Conservation (phyloP, 1,140 invertebrate species). For the Drosophila albomicans region DNA sequence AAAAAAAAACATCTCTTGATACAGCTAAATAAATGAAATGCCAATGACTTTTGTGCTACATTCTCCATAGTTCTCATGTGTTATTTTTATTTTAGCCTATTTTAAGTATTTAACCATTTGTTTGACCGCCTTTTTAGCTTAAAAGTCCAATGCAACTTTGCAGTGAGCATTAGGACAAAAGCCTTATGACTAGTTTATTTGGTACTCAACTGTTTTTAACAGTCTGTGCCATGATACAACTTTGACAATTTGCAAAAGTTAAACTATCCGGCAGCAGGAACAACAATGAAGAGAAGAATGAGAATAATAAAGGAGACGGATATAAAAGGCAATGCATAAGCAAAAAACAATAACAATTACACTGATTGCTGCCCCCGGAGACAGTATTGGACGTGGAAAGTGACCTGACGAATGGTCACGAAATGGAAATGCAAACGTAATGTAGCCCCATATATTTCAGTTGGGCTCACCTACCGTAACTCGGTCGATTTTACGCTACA, state of each 20-base stretch:
- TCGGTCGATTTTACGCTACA: constrained; percentile 33
- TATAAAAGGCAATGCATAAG: constrained; percentile 23
- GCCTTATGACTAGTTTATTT: no score
- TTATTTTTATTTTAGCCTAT: no score
- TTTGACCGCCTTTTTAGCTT: no score
- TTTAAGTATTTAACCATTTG: no score
- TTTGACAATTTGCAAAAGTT: constrained; percentile 69
- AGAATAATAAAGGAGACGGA: constrained; percentile 47
- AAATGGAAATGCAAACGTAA: constrained; percentile 54
- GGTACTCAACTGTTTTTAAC: constrained; percentile 51
- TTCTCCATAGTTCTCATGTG: no score
- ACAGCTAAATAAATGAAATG: no score
- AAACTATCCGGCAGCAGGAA: constrained; percentile 11
- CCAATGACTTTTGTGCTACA: no score
- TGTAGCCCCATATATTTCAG: constrained; percentile 1
- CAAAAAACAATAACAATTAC: constrained; percentile 78
- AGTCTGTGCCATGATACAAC: constrained; percentile 61
- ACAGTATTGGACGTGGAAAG: constrained; percentile 49
- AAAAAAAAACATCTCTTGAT: no score
- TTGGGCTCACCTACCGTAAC: constrained; percentile 19
- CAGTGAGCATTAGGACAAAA: no score
- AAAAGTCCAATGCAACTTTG: no score
- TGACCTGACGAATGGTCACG: constrained; percentile 58
- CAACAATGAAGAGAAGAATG: constrained; percentile 4
- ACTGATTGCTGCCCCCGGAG: constrained; percentile 72